Evolutionary conservation across 1,140 invertebrate species (phyloP), one percentile per base, ranked within the genome.

Genomic region (Heliconius hermathena): DNA sequence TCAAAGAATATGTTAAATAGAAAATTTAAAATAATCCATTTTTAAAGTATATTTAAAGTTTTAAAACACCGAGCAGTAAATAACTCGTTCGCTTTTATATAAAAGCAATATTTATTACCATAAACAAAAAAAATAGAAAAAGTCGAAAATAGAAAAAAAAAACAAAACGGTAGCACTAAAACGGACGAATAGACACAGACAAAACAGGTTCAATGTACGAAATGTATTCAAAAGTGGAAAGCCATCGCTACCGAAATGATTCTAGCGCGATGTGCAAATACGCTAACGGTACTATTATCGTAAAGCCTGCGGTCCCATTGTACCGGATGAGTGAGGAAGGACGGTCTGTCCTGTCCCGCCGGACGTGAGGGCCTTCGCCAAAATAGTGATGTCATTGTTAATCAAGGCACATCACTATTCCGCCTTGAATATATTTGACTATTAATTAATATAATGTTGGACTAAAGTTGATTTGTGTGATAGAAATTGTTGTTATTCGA

Each of bases 251-350:
- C 83, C 70, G 86, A 88, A 89, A 86, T 77, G 82, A 84, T 79
- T 81, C 66, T 79, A 81, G 86, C 86, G 88, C 87, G 87, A 89
- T 85, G 83, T 87, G 89, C 90, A 89, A 91, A 92, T 90, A 88
- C 77, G 74, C 71, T 90, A 91, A 91, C 89, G 87, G 88, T 87
- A 88, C 74, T 73, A 82, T 79, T 66, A 76, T 49, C 80, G 82
- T 78, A 81, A 81, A 46, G 75, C 54, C 66, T 76, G 75, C 49
- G 52, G 78, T 82, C 77, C 85, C 82, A 87, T 87, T 81, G 81
- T 79, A 85, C 88, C 85, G 87, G 89, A 88, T 89, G 88, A 86
- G 85, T 86, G 89, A 90, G 90, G 91, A 91, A 91, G 90, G 89
- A 89, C 89, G 85, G 41, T 16, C 41, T 46, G 41, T 13, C 79